phyloP scores from a whole-genome alignment of 2,797 vertebrate genomes.

The Neostethus bicornis region DNA sequence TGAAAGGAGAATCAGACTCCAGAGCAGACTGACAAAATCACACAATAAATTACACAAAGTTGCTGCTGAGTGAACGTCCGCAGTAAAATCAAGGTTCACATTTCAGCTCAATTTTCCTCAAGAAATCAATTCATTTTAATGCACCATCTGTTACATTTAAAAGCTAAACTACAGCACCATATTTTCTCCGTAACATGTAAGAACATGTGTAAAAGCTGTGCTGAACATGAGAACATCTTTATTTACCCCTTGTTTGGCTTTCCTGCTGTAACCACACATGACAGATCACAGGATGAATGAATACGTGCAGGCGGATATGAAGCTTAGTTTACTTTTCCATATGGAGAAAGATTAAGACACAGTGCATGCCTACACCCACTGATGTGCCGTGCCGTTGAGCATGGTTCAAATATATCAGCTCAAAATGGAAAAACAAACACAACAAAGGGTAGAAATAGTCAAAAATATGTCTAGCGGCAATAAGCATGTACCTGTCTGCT shows the following conservation, averaged over 20 bases:
- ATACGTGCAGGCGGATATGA: not conserved
- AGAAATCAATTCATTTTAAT: no score
- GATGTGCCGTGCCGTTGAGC: not conserved
- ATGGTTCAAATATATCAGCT: not conserved
- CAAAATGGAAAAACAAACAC: slow-evolving; percentile 3
- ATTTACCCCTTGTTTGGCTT: not conserved
- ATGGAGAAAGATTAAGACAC: slow-evolving; percentile 9
- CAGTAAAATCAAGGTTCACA: not conserved
- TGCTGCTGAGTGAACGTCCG: not conserved
- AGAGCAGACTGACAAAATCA: no score
- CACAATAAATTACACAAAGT: no score
- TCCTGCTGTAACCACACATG: not conserved
- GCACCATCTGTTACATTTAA: no score
- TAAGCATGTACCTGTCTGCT: slow-evolving; percentile 4
- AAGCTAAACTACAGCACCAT: no score
- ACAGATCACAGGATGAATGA: not conserved
- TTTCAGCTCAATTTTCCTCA: no score
- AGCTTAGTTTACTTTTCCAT: slow-evolving; percentile 12
- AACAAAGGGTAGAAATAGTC: not conserved
- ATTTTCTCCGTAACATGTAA: not conserved
- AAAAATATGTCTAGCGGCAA: not conserved
- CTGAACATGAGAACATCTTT: no score
- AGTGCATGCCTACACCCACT: not conserved
- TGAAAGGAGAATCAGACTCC: no score
- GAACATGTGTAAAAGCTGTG: not conserved